Percentiles rank a stretch among this genome's conserved stretches.
Conservation (phyloP, 2,113 vertebrate genomes). For the Pholis gunnellus region DNA sequence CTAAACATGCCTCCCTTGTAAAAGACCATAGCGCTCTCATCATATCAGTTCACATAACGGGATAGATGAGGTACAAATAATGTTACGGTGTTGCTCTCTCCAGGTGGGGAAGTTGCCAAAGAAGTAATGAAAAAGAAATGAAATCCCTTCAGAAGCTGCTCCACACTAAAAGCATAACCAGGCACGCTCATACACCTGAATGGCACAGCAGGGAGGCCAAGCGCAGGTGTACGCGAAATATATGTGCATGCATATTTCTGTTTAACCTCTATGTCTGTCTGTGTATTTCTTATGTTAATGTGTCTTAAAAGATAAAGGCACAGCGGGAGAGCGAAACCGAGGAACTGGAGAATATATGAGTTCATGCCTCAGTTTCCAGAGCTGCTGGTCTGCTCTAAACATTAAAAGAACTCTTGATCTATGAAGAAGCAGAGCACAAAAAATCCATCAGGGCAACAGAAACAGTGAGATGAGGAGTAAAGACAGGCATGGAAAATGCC, state of each 20-base stretch:
- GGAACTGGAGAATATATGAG: background rate
- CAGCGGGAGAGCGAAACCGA: background rate
- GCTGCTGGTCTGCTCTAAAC: slow-evolving; percentile 20
- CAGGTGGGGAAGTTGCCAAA: slow-evolving; percentile 49
- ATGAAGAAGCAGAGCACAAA: slow-evolving; percentile 14
- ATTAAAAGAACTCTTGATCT: slow-evolving; percentile 39
- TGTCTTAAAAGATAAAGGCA: slow-evolving; percentile 6
- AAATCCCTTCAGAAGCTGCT: slow-evolving; percentile 58
- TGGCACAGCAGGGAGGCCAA: slow-evolving; percentile 25
- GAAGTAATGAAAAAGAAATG: slow-evolving; percentile 45
- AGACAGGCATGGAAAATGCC: slow-evolving; percentile 45
- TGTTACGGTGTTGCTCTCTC: slow-evolving; percentile 19
- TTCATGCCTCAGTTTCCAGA: slow-evolving; percentile 30
- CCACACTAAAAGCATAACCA: slow-evolving; percentile 41
- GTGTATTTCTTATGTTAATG: slow-evolving; percentile 7
- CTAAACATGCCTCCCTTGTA: slow-evolving; percentile 24
- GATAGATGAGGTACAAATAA: slow-evolving; percentile 31
- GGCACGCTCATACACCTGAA: slow-evolving; percentile 58
- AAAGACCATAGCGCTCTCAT: slow-evolving; percentile 13
- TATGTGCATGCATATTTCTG: slow-evolving; percentile 1
- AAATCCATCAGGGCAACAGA: slow-evolving; percentile 36
- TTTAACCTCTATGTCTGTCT: slow-evolving; percentile 6
- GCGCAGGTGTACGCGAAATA: slow-evolving; percentile 44
- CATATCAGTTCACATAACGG: slow-evolving; percentile 34
- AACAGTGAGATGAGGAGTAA: slow-evolving; percentile 39